These are phyloP conservation scores for Monopterus albus DNA, from an alignment of 2,113 vertebrate species.

Conservation along the genomic window DNA sequence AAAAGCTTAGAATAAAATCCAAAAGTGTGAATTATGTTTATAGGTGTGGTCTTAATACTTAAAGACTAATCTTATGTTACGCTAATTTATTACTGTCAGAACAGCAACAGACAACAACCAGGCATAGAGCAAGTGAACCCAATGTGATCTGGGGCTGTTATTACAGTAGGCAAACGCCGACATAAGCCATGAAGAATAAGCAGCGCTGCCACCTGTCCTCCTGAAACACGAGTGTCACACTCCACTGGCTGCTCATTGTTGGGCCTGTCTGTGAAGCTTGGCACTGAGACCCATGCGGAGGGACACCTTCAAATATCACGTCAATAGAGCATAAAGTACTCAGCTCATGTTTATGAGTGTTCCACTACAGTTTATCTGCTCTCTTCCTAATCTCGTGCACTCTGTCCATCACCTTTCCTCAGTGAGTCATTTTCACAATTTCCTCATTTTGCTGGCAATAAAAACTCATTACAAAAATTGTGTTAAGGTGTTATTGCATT, in stretches of 20 bases:
- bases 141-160: slow-evolving; percentile 25
- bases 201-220: slow-evolving; percentile 74
- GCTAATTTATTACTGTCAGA: slow-evolving; percentile 18
- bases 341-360: not conserved
- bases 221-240: slow-evolving; percentile 68
- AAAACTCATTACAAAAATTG: no score
- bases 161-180: slow-evolving; percentile 53
- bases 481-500: no score
- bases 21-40: not conserved
- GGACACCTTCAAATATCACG: slow-evolving; percentile 45
- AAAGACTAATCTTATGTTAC: slow-evolving; percentile 41
- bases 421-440: not conserved
- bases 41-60: not conserved
- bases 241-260: slow-evolving; percentile 48
- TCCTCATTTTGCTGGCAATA: slow-evolving; percentile 3
- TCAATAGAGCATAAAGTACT: slow-evolving; percentile 3
- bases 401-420: no score
- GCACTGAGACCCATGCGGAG: slow-evolving; percentile 3
- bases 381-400: not conserved
- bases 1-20: not conserved
- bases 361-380: not conserved
- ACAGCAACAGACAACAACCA: slow-evolving; percentile 56
- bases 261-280: slow-evolving; percentile 20
- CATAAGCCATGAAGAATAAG: slow-evolving; percentile 33
- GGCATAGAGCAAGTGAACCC: slow-evolving; percentile 14